Percentiles rank a stretch among this genome's conserved stretches.
Evolutionary conservation across 2,113 vertebrate genomes (phyloP).

Genomic region (Tursiops truncatus): DNA sequence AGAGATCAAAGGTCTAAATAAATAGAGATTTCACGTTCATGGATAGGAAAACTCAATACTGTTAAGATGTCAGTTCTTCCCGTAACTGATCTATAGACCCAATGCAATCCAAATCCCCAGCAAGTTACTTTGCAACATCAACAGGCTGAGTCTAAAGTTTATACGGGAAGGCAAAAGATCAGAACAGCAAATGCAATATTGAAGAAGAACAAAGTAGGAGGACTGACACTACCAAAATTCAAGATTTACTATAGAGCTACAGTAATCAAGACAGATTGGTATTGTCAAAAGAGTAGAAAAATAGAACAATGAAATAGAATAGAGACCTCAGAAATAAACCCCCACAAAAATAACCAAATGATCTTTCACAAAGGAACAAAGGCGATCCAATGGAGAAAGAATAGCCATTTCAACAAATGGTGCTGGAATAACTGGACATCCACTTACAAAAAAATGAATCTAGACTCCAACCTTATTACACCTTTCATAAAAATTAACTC

Average conservation of each 20-base stretch:
- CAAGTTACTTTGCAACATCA: neutral
- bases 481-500: neutral
- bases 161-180: neutral
- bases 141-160: neutral
- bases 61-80: neutral
- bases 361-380: neutral
- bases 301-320: neutral
- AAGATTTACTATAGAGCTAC: neutral
- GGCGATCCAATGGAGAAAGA: neutral
- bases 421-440: neutral
- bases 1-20: neutral
- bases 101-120: neutral
- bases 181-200: neutral
- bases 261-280: neutral
- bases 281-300: neutral
- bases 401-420: neutral
- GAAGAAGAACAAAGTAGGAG: neutral
- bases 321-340: neutral
- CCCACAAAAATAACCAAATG: neutral
- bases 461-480: neutral
- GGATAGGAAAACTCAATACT: neutral
- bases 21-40: neutral
- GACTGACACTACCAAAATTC: neutral
- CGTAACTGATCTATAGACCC: neutral
- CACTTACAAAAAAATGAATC: neutral